Conservation (phyloP, 2,797 vertebrate genomes). For the Philypnodon macrostomus region DNA sequence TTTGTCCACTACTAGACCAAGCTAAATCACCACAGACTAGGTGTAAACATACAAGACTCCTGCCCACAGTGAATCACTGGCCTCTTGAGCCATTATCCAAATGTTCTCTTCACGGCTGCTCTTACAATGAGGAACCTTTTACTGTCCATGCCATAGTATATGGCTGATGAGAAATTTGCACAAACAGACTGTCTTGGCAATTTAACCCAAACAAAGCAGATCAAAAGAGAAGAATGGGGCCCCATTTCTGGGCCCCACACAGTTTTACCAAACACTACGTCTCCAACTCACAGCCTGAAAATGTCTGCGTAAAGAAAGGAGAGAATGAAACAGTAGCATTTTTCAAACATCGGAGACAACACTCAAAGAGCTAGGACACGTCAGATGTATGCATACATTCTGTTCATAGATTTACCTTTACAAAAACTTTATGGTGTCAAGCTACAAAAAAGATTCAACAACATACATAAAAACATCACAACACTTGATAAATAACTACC, state of each 20-base stretch:
- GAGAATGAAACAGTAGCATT: slow-evolving; percentile 8
- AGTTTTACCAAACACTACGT: slow-evolving; percentile 36
- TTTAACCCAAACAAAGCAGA: slow-evolving; percentile 36
- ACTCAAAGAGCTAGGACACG: no score
- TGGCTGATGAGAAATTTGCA: slow-evolving; percentile 20
- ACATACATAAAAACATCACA: slow-evolving; percentile 7
- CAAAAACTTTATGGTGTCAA: background rate
- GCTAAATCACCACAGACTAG: slow-evolving; percentile 18
- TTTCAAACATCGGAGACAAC: no score
- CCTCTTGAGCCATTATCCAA: background rate
- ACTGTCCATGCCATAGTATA: slow-evolving; percentile 17
- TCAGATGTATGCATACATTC: no score
- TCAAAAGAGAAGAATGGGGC: slow-evolving; percentile 25
- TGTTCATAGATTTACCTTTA: no score
- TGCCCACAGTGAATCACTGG: slow-evolving; percentile 31
- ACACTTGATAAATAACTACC: slow-evolving; percentile 7
- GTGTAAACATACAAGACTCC: slow-evolving; percentile 25
- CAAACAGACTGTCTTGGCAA: slow-evolving; percentile 20
- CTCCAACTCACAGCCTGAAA: slow-evolving; percentile 26
- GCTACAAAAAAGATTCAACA: slow-evolving; percentile 8
- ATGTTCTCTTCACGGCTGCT: slow-evolving; percentile 15
- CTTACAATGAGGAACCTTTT: slow-evolving; percentile 23
- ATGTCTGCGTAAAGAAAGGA: slow-evolving; percentile 40
- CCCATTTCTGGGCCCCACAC: slow-evolving; percentile 20
- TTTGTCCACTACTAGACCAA: slow-evolving; percentile 9